These are phyloP conservation scores for Arrhopalites spinosus DNA, from an alignment of 2,888 invertebrate genomes.

Conservation along the genomic window DNA sequence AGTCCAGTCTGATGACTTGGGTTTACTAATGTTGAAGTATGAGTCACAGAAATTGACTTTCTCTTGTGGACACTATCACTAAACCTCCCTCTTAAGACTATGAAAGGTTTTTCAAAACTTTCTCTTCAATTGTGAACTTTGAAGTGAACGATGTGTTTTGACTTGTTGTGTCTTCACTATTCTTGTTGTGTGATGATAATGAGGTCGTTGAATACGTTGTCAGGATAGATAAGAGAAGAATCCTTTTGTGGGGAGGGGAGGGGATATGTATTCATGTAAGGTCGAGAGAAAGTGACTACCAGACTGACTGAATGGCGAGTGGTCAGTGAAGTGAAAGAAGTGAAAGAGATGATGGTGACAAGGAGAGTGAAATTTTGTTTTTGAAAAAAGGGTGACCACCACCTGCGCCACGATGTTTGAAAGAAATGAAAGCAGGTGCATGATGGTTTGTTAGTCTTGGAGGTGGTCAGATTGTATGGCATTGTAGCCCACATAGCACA, in stretches of 20 bases:
- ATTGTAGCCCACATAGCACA: constrained; percentile 27
- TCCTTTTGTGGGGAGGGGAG: not conserved
- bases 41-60: no score
- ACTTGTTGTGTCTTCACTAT: no score
- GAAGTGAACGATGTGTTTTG: no score
- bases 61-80: no score
- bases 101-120: no score
- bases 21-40: no score
- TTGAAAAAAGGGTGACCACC: constrained; percentile 30
- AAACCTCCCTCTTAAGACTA: no score
- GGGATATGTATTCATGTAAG: no score
- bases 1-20: no score
- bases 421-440: constrained; percentile 22
- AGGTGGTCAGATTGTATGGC: constrained; percentile 25
- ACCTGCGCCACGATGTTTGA: constrained; percentile 34
- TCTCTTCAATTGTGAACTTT: no score
- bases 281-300: constrained; percentile 13
- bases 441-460: constrained; percentile 24
- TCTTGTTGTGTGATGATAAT: no score
- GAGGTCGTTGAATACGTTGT: not conserved
- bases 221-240: not conserved
- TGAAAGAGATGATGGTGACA: constrained; percentile 31
- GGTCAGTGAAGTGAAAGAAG: constrained; percentile 11
- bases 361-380: constrained; percentile 29
- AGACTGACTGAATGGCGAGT: constrained; percentile 17